Evolutionary conservation across 2,113 vertebrate genomes (phyloP).

Genomic region (Carettochelys insculpta): DNA sequence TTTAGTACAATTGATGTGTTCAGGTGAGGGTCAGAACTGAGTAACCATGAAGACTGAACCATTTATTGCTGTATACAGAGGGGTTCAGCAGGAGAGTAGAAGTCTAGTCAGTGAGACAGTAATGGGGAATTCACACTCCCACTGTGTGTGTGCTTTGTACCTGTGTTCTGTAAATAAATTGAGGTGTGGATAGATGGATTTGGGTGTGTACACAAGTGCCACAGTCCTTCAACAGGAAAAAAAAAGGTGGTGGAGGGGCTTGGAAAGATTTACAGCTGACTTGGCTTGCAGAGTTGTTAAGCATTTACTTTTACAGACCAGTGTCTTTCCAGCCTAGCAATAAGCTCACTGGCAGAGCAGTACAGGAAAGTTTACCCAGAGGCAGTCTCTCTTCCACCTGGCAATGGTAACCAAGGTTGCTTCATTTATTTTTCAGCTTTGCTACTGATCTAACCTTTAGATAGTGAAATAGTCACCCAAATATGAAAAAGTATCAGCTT

Average conservation of each 20-base stretch:
- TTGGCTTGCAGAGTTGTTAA: neutral
- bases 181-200: conserved; percentile 29
- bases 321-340: conserved; percentile 8
- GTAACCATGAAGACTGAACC: conserved; percentile 35
- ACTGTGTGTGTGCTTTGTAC: conserved; percentile 32
- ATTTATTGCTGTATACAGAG: conserved; percentile 54
- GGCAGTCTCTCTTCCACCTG: neutral
- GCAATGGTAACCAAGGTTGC: neutral
- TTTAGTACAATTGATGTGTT: conserved; percentile 49
- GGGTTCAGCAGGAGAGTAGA: conserved; percentile 46
- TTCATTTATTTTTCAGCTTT: conserved; percentile 43
- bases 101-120: conserved; percentile 27
- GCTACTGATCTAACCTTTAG: conserved; percentile 33
- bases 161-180: conserved; percentile 32
- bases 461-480: conserved; percentile 42
- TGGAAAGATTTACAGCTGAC: neutral
- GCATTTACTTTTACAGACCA: conserved; percentile 17
- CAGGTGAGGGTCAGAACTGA: conserved; percentile 56
- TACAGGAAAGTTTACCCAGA: neutral
- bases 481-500: conserved; percentile 26
- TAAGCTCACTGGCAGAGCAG: neutral
- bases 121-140: conserved; percentile 29
- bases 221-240: neutral
- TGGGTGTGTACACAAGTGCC: neutral
- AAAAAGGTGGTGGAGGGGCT: neutral